Base-by-base conservation (phyloP, 2,797 vertebrate genomes). In the Chelon labrosus region DNA sequence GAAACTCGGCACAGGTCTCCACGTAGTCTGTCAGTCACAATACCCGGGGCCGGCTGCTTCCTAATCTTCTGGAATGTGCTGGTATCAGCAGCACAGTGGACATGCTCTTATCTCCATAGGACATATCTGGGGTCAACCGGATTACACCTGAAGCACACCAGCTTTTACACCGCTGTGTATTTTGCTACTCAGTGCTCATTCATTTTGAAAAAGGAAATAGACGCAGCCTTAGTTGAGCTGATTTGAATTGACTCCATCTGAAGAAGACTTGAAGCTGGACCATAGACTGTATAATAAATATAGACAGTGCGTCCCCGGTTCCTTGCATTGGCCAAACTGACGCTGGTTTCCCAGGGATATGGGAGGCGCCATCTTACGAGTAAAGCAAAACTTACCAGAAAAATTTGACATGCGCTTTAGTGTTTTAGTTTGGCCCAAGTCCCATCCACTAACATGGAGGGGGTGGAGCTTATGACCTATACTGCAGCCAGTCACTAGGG, bases 61-160 rank as follows among this genome's bases (percentile, higher is more conserved):
- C 35, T 59, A 55, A 81, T 53, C 70, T 47, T 55, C 13, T 57
- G 35, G 4, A 20, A 12, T 31, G 3, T 53, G 22, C 46, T 44
- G 4, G 12, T 39, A 27, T 5, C 13, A 51, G 31, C 42, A 42
- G 19, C 19, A 25, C 7, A 10, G 6, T 13, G 14, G 38, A n/a
- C 2, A 25, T 38, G 17, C n/a, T 54, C 20, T 12, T 10, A 37
- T 51, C 13, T 59, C 42, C 20, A 41, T n/a, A 50, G 5, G 55
- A 66, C 49, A 49, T 61, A 59, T 38, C 44, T 49, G n/a, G 1
- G 20, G 27, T 14, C 12, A 14, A 44, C 16, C 14, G 42, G 54
- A 16, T 51, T 4, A 20, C 39, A 49, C 42, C 8, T 61, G 17
- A 73, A 20, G 13, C 20, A 19, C 9, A 19, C 31, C 5, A 37